Base-by-base conservation (phyloP, 2,797 vertebrate genomes). In the Spinibarbus caldwelli region DNA sequence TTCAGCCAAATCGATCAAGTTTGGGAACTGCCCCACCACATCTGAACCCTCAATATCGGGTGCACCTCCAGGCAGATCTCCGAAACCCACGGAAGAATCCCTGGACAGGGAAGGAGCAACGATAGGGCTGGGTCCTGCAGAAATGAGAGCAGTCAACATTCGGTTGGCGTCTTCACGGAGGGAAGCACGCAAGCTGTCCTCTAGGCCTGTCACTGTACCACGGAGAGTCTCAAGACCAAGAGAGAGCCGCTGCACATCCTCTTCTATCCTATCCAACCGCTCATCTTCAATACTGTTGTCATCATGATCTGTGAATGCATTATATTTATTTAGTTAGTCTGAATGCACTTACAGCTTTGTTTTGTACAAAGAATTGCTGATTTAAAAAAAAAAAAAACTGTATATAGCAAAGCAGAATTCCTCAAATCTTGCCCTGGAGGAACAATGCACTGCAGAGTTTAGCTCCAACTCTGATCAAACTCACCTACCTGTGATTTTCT, bases 141-240 rank as follows among this genome's bases (percentile, higher is more conserved):
- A 96, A 84, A 98, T 95, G 81, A 97, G 93, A 21, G 96, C 96
- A 62, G 96, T 95, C 1, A 97, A 94, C 95, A 98, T 97, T 92
- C 96, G 96, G 92, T 92, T 97, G 91, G 97, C 96, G 23, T 99
- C 97, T 85, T 98, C 96, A 21, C 96, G 96, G 77, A 98, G 94
- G 0, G 97, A 95, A 54, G 96, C 84, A 7, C 96, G 94, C 66
- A 98, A 93, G 83, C 95, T 96, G 17, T 96, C 96, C 57, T 97
- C 97, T 85, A 98, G 93, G n/a, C 97, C 93, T 0, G 93, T 96
- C 88, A 98, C 96, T 70, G 96, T 92, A 75, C 92, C 95, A 38
- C 94, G 95, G 85, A 99, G 94, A 15, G 93, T 96, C 88, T 98
- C 95, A 5, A 98, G 96, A 83, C 96, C 96, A 89, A 96, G 97